These are phyloP conservation scores for Cranoglanis bouderius DNA, from an alignment of 2,113 vertebrate genomes.

Conservation along the genomic window DNA sequence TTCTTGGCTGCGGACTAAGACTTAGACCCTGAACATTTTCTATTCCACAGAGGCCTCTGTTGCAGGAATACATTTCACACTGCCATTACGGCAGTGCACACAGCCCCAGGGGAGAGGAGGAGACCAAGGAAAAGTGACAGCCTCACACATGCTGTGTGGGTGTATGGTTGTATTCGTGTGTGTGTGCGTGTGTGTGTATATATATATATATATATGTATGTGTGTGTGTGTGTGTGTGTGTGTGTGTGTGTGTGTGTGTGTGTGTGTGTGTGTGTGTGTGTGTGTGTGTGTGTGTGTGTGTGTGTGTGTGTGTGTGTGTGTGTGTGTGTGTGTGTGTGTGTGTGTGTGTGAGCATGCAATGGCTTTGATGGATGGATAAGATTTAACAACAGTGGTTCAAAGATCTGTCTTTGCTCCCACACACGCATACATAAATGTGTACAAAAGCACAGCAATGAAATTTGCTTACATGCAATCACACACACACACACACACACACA, in stretches of 20 bases:
- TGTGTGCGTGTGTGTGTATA: neutral
- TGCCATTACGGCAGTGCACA: constrained; percentile 11
- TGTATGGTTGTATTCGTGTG: constrained; percentile 1
- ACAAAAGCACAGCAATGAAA: constrained; percentile 9
- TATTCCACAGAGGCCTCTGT: constrained; percentile 22
- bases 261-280: neutral
- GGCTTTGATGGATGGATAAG: constrained; percentile 21
- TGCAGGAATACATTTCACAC: constrained; percentile 22
- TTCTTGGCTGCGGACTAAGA: constrained; percentile 1
- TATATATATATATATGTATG: no score
- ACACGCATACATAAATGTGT: constrained; percentile 18
- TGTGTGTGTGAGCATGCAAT: neutral
- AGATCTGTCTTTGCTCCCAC: constrained; percentile 9
- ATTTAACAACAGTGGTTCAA: constrained; percentile 18
- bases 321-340: neutral
- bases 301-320: constrained; percentile 11
- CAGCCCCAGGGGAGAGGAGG: constrained; percentile 11
- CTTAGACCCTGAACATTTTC: constrained; percentile 16
- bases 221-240: no score
- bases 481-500: constrained; percentile 10
- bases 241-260: constrained; percentile 11
- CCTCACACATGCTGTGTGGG: constrained; percentile 20
- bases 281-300: neutral
- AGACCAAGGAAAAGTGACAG: constrained; percentile 18
- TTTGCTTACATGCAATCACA: neutral